Percentiles rank a stretch among this genome's conserved stretches.
phyloP scores from a whole-genome alignment of 2,113 vertebrate species.

The Salvelinus fontinalis region DNA sequence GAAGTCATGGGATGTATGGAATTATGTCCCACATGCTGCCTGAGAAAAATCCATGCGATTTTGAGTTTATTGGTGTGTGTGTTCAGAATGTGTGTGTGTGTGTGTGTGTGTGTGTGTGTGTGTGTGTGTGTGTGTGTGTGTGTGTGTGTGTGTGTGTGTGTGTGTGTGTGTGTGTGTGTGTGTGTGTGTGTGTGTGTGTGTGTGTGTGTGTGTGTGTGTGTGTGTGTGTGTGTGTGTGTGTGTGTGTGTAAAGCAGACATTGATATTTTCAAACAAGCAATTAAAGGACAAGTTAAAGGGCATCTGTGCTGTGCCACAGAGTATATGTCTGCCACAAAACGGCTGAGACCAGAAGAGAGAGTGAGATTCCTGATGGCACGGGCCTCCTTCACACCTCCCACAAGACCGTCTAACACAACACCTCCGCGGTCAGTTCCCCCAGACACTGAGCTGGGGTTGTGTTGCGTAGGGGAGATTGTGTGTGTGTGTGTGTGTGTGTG shows the following conservation, averaged over 20 bases:
- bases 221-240: neutral
- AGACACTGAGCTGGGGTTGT: neutral
- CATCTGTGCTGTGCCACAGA: constrained; percentile 11
- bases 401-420: neutral
- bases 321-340: constrained; percentile 31
- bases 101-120: neutral
- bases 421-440: neutral
- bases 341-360: neutral
- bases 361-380: neutral
- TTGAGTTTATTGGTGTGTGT: neutral
- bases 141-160: neutral
- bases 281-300: constrained; percentile 22
- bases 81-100: neutral
- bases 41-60: neutral
- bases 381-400: neutral
- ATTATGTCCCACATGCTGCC: neutral
- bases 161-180: neutral
- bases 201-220: neutral
- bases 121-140: neutral
- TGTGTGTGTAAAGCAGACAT: neutral
- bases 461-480: neutral
- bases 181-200: neutral
- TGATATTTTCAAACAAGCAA: constrained; percentile 31
- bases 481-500: neutral
- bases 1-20: neutral